Evolutionary conservation across 2,797 vertebrate species (phyloP).

Genomic region (Dendrocincla tyrannina): DNA sequence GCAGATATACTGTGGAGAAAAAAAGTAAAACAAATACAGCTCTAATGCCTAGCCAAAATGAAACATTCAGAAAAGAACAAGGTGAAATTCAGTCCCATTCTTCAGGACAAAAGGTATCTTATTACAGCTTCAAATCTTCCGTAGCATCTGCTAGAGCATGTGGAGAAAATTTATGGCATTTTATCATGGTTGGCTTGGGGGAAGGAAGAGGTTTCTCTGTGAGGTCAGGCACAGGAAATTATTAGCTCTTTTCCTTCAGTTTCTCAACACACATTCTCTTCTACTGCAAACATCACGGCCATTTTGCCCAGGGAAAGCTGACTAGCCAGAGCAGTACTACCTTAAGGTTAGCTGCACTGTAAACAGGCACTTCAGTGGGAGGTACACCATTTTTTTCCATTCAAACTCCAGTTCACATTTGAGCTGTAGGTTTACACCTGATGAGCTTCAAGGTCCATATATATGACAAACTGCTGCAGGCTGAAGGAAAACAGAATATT

Average conservation of each 20-base stretch:
- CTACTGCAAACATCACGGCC: neutral
- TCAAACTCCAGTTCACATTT: neutral
- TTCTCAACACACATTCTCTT: neutral
- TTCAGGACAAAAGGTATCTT: neutral
- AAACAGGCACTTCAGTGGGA: neutral
- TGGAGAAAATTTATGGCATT: constrained; percentile 42
- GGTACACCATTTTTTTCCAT: neutral
- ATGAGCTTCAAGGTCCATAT: neutral
- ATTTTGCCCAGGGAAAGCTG: neutral
- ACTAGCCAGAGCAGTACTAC: neutral
- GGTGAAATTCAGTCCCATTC: neutral
- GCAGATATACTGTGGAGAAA: neutral
- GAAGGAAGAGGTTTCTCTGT: constrained; percentile 28
- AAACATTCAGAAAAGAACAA: constrained; percentile 21
- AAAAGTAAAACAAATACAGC: neutral
- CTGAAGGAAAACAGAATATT: neutral
- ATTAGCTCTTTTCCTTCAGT: neutral
- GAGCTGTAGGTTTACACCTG: neutral
- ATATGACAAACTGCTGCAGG: neutral
- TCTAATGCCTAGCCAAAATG: neutral
- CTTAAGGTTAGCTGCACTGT: neutral
- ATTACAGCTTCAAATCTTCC: constrained; percentile 23
- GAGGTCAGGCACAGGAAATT: constrained; percentile 5
- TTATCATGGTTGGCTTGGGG: constrained; percentile 17
- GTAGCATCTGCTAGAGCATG: neutral